Evolutionary conservation across 2,888 invertebrate species (phyloP).

Genomic region (Cryptocheilus praepositus): DNA sequence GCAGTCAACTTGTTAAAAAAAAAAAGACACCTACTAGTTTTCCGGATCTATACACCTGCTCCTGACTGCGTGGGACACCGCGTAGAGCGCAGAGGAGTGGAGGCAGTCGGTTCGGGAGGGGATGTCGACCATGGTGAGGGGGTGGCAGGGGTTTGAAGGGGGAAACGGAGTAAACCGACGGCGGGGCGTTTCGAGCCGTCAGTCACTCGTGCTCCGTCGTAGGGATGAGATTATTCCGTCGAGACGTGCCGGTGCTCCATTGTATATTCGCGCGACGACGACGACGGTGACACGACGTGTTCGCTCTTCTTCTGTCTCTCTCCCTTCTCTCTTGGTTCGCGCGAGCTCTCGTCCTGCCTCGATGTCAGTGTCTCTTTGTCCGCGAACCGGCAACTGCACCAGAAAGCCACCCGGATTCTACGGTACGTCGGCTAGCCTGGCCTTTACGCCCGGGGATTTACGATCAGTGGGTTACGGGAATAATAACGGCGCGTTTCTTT

Average conservation of each 20-base stretch:
- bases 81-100: too few relatives aligned
- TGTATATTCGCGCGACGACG: constrained; percentile 41
- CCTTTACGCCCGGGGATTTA: too few relatives aligned
- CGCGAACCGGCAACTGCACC: too few relatives aligned
- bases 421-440: too few relatives aligned
- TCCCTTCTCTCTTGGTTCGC: constrained; percentile 12
- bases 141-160: constrained; percentile 16
- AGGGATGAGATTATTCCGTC: constrained; percentile 59
- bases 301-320: neutral
- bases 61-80: too few relatives aligned
- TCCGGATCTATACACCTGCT: too few relatives aligned
- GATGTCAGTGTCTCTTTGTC: neutral
- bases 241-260: constrained; percentile 39
- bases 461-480: too few relatives aligned
- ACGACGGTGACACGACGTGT: constrained; percentile 18
- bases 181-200: constrained; percentile 57
- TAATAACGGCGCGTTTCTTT: too few relatives aligned
- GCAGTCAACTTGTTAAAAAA: too few relatives aligned
- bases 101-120: neutral
- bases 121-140: neutral
- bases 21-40: too few relatives aligned
- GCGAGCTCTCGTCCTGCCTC: constrained; percentile 1
- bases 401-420: too few relatives aligned
- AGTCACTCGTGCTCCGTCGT: constrained; percentile 69
- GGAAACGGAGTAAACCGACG: constrained; percentile 40